Evolutionary conservation across 1,140 invertebrate species (phyloP).

Genomic region (Tetramorium simillimum): DNA sequence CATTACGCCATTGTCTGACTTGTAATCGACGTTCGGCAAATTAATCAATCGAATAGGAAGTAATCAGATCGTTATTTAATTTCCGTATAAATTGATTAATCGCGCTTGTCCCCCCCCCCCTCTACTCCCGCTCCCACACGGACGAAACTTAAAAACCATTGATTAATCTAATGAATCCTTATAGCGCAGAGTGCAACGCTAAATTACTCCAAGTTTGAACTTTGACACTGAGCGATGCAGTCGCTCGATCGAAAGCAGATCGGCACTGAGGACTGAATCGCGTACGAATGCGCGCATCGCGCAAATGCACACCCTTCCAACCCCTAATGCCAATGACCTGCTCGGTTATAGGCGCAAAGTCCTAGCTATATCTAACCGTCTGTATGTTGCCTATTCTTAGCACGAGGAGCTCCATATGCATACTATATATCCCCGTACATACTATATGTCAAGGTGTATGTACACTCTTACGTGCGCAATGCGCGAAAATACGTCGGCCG

Average conservation of each 20-base stretch:
- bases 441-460: slow-evolving; percentile 30
- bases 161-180: slow-evolving; percentile 2
- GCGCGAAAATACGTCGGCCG: slow-evolving; percentile 57
- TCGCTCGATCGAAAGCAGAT: slow-evolving; percentile 44
- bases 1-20: not conserved
- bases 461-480: slow-evolving; percentile 54
- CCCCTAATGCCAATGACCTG: slow-evolving; percentile 83
- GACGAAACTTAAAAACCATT: slow-evolving; percentile 5
- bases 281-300: slow-evolving; percentile 59
- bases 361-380: slow-evolving; percentile 79
- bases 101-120: not conserved
- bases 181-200: not conserved
- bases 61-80: slow-evolving; percentile 14
- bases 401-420: slow-evolving; percentile 75
- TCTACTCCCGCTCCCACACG: no score
- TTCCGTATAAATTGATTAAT: not conserved
- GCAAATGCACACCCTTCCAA: slow-evolving; percentile 78
- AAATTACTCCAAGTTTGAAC: slow-evolving; percentile 34
- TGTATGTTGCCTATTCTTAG: slow-evolving; percentile 82
- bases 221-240: slow-evolving; percentile 53
- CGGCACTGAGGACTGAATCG: slow-evolving; percentile 65
- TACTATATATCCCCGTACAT: slow-evolving; percentile 66
- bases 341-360: slow-evolving; percentile 82
- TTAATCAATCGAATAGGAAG: not conserved
- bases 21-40: not conserved